Percentiles rank a stretch among this genome's conserved stretches.
Evolutionary conservation across 2,113 vertebrate species (phyloP).

Genomic region (Monopterus albus): DNA sequence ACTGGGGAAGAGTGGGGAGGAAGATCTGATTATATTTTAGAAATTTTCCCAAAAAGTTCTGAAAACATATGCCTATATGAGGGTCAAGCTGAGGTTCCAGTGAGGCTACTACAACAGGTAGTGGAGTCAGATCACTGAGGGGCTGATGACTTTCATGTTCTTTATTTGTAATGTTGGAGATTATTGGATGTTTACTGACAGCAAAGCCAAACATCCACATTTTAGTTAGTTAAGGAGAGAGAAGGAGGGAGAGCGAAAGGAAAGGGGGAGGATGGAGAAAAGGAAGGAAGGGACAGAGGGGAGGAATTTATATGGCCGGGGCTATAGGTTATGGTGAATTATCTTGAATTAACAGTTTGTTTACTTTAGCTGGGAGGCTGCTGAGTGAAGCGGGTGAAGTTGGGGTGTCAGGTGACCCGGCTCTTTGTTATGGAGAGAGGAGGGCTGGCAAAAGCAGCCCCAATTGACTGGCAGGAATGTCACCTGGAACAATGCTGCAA

Average conservation of each 20-base stretch:
- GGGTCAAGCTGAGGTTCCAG: too few relatives aligned
- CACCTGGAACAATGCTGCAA: conserved; percentile 70
- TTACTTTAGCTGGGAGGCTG: conserved; percentile 76
- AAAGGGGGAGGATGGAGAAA: background rate
- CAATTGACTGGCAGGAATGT: conserved; percentile 74
- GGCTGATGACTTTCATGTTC: too few relatives aligned
- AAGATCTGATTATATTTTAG: too few relatives aligned
- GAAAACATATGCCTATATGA: too few relatives aligned
- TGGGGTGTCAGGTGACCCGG: conserved; percentile 71
- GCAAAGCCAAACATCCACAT: too few relatives aligned
- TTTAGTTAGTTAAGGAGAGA: background rate
- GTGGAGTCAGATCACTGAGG: too few relatives aligned
- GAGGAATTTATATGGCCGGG: conserved; percentile 73
- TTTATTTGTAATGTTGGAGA: background rate
- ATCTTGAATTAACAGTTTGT: conserved; percentile 79
- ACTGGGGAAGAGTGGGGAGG: too few relatives aligned
- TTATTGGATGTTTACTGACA: background rate
- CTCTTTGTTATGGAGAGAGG: conserved; percentile 74
- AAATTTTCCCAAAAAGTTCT: too few relatives aligned
- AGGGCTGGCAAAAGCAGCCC: conserved; percentile 50
- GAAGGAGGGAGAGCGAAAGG: background rate
- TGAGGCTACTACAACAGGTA: too few relatives aligned
- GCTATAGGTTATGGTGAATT: conserved; percentile 76
- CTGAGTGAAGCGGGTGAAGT: conserved; percentile 64
- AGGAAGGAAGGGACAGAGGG: conserved; percentile 18